Percentiles rank a stretch among this genome's conserved stretches.
Conservation (phyloP, 2,888 invertebrate genomes). For the Frankliniella intonsa region DNA sequence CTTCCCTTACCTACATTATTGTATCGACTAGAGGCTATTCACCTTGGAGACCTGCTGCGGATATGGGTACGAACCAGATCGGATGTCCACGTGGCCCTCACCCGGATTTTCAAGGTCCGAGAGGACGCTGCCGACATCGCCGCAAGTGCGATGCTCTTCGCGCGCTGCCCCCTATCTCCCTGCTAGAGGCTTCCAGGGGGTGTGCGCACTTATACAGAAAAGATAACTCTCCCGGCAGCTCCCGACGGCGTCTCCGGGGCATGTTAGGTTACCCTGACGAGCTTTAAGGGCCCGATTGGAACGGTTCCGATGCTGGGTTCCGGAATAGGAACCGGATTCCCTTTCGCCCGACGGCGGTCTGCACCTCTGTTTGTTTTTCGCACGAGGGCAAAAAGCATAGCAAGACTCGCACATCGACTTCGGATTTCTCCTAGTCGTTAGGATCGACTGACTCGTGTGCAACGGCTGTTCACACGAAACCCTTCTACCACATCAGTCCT, state of each 20-base stretch:
- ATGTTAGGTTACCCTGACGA: conserved; percentile 51
- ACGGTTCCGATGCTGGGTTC: conserved; percentile 55
- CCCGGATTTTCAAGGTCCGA: conserved; percentile 45
- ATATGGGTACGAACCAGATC: conserved; percentile 61
- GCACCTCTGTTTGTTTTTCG: background rate
- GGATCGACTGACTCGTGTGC: conserved; percentile 56
- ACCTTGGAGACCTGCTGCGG: conserved; percentile 74
- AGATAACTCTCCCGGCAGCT: conserved; percentile 36
- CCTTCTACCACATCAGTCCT: conserved; percentile 57
- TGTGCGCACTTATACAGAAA: conserved; percentile 36
- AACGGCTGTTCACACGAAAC: conserved; percentile 61
- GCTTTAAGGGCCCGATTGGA: conserved; percentile 47
- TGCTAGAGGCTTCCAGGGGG: conserved; percentile 39
- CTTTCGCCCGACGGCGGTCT: conserved; percentile 48
- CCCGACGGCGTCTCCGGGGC: conserved; percentile 55
- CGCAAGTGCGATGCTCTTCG: conserved; percentile 49
- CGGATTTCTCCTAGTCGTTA: conserved; percentile 54
- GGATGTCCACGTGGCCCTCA: conserved; percentile 44
- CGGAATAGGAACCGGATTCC: conserved; percentile 56
- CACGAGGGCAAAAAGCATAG: conserved; percentile 38
- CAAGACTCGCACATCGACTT: conserved; percentile 44
- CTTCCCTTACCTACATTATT: conserved; percentile 64
- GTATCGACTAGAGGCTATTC: conserved; percentile 62
- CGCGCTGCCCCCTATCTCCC: conserved; percentile 39
- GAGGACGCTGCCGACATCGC: conserved; percentile 48